Evolutionary conservation across 2,797 vertebrate species (phyloP).

Genomic region (Cichlasoma orientale): DNA sequence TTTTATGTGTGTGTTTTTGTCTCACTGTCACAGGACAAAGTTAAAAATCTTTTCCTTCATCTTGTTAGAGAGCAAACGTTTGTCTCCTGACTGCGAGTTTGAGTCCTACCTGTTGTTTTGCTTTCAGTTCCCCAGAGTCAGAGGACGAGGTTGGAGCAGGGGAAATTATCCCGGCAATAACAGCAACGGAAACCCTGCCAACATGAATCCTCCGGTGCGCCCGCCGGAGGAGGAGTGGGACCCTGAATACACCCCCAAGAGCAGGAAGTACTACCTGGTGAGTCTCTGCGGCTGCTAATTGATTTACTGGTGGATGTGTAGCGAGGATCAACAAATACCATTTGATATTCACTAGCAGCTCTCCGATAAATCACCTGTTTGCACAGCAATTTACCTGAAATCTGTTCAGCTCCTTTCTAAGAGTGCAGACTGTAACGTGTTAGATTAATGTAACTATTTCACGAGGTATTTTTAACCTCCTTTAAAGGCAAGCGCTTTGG

Average conservation of each 20-base stretch:
- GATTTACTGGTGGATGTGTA: neutral
- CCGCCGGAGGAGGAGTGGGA: slow-evolving; percentile 97
- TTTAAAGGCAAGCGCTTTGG: neutral
- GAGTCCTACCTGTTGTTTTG: slow-evolving; percentile 22
- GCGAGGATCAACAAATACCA: no score
- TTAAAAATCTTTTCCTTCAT: neutral
- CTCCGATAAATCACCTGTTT: no score
- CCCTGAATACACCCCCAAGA: slow-evolving; percentile 97
- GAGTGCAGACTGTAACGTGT: neutral
- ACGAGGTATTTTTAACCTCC: no score
- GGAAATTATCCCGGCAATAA: slow-evolving; percentile 90
- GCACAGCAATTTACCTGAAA: neutral
- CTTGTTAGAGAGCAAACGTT: neutral
- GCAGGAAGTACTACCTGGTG: slow-evolving; percentile 99
- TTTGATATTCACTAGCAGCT: no score
- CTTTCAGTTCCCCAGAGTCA: slow-evolving; percentile 88
- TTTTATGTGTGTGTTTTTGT: neutral
- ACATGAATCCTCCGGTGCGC: slow-evolving; percentile 83
- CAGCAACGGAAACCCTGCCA: slow-evolving; percentile 88
- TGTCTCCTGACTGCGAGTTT: neutral
- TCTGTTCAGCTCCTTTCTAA: neutral
- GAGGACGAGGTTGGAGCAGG: slow-evolving; percentile 95
- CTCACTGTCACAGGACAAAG: neutral
- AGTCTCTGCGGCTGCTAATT: slow-evolving; percentile 44
- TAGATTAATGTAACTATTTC: no score